Conservation (phyloP, 2,797 vertebrate genomes). For the Sebastes kiyomatsui region DNA sequence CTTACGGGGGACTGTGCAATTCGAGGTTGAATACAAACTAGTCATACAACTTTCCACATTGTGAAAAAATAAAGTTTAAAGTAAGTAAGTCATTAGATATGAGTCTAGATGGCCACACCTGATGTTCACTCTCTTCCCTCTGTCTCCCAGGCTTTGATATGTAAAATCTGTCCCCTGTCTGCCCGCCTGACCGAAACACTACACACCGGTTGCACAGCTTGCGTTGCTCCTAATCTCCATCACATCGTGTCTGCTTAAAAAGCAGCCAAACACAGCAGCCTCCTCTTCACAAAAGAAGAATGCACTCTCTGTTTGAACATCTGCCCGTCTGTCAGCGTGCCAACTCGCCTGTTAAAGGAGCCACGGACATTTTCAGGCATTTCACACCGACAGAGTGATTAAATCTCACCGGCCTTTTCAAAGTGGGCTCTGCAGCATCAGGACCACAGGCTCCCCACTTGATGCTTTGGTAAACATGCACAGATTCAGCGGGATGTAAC, state of each 20-base stretch:
- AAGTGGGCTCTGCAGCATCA: slow-evolving; percentile 9
- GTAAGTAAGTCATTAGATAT: not conserved
- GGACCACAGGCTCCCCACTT: not conserved
- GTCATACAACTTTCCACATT: not conserved
- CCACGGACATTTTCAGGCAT: slow-evolving; percentile 24
- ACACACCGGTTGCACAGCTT: slow-evolving; percentile 51
- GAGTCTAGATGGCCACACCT: slow-evolving; percentile 13
- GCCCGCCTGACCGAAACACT: slow-evolving; percentile 34
- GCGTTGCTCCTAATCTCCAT: slow-evolving; percentile 64
- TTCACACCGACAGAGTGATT: slow-evolving; percentile 45
- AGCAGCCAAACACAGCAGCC: slow-evolving; percentile 53
- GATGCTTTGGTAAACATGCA: slow-evolving; percentile 3
- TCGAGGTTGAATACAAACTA: too few species aligned
- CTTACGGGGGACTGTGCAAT: too few species aligned
- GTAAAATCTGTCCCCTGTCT: slow-evolving; percentile 55
- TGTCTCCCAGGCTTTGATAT: slow-evolving; percentile 67
- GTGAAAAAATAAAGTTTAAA: not conserved
- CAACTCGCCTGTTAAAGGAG: slow-evolving; percentile 35
- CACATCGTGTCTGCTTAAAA: slow-evolving; percentile 46
- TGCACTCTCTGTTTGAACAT: slow-evolving; percentile 70
- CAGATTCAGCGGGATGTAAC: not conserved
- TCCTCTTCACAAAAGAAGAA: slow-evolving; percentile 48
- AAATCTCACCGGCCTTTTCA: slow-evolving; percentile 31
- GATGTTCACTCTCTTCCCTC: slow-evolving; percentile 39
- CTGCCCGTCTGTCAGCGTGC: slow-evolving; percentile 66